Evolutionary conservation across 2,888 invertebrate genomes (phyloP).

Genomic region (Pachymerium ferrugineum): DNA sequence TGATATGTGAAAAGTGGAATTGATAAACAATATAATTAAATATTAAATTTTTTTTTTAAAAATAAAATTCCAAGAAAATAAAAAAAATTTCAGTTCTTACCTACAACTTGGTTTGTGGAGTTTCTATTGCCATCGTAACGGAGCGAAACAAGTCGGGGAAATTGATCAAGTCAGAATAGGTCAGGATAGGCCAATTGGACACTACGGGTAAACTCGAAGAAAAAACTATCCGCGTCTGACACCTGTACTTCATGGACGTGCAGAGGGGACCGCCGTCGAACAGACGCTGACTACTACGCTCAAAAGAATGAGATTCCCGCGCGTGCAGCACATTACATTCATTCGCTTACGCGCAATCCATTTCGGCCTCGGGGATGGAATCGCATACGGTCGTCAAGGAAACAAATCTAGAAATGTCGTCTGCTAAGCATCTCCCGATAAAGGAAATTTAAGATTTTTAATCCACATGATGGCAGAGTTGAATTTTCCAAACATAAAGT

Average conservation of each 20-base stretch:
- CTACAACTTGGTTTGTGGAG: not conserved
- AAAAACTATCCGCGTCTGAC: not conserved
- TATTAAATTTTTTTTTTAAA: too few relatives aligned
- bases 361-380: not conserved
- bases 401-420: not conserved
- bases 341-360: not conserved
- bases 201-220: not conserved
- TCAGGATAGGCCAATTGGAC: not conserved
- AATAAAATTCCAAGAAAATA: too few relatives aligned
- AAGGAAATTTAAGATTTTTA: not conserved
- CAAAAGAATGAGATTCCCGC: conserved; percentile 4
- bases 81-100: too few relatives aligned
- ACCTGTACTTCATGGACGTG: not conserved
- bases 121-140: not conserved
- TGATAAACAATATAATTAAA: too few relatives aligned
- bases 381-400: not conserved
- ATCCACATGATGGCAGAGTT: too few relatives aligned
- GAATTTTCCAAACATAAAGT: too few relatives aligned
- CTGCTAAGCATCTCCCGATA: not conserved
- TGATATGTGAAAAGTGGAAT: not conserved
- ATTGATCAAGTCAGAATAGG: not conserved
- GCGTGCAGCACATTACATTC: conserved; percentile 13
- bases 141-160: not conserved
- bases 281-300: not conserved
- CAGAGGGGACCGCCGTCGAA: not conserved